These are phyloP conservation scores for Bombylius major DNA, from an alignment of 2,888 invertebrate species.

Conservation along the genomic window DNA sequence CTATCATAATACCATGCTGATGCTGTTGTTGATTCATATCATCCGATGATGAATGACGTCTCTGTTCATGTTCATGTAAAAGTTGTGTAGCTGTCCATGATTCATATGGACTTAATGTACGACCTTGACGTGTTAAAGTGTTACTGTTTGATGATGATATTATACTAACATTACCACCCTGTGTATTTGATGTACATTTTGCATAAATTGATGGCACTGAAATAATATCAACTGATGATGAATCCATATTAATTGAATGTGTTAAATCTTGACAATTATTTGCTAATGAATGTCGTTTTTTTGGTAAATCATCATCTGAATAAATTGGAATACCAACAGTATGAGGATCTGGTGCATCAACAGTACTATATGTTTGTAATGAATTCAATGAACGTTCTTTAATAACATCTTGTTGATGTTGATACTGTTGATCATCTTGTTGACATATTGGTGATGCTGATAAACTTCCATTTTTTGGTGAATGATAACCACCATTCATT, in stretches of 20 bases:
- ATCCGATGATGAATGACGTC: slow-evolving; percentile 19
- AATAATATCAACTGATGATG: background rate
- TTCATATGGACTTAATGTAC: slow-evolving; percentile 42
- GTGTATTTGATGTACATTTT: slow-evolving; percentile 8
- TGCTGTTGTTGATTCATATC: slow-evolving; percentile 19
- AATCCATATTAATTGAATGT: background rate
- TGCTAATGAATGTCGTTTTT: slow-evolving; percentile 37
- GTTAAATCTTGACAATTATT: background rate
- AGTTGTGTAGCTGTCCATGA: slow-evolving; percentile 49
- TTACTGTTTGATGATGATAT: slow-evolving; percentile 25
- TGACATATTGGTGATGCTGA: slow-evolving; percentile 5
- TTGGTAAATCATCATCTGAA: slow-evolving; percentile 37
- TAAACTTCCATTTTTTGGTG: background rate
- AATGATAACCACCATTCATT: slow-evolving; percentile 6
- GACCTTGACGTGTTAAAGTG: slow-evolving; percentile 34
- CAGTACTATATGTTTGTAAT: slow-evolving; percentile 19
- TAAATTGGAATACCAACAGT: slow-evolving; percentile 38
- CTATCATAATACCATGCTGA: background rate
- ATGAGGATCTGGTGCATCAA: slow-evolving; percentile 34
- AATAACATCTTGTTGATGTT: background rate
- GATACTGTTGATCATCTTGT: background rate
- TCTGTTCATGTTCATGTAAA: slow-evolving; percentile 44
- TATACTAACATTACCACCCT: slow-evolving; percentile 13
- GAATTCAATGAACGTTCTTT: slow-evolving; percentile 13
- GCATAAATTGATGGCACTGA: background rate